These are phyloP conservation scores for Neodiprion lecontei DNA, from an alignment of 1,140 invertebrate species.

Conservation along the genomic window DNA sequence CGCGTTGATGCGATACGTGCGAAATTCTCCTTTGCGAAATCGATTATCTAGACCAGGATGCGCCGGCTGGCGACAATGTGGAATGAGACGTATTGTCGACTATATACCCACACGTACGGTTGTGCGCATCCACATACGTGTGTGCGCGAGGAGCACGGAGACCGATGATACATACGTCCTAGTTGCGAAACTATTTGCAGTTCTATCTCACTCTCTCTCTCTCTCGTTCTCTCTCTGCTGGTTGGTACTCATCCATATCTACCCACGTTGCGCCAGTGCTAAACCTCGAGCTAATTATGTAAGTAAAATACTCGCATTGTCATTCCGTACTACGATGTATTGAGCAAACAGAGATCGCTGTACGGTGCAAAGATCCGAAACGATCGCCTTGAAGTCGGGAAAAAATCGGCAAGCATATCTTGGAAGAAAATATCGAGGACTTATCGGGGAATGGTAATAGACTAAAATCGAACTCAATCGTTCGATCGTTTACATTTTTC, in stretches of 20 bases:
- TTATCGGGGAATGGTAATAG: no score
- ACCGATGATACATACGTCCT: no score
- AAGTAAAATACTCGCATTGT: neutral
- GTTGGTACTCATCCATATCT: neutral
- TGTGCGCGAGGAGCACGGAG: neutral
- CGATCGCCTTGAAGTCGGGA: no score
- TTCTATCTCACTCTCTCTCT: neutral
- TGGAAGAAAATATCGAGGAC: no score
- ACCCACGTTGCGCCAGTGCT: neutral
- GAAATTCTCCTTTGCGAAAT: neutral
- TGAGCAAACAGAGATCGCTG: no score
- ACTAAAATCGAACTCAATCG: no score
- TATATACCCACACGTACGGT: neutral
- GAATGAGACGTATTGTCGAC: neutral
- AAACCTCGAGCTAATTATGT: neutral
- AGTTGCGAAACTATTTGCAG: constrained; percentile 3
- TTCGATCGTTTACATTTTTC: no score
- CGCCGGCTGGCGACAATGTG: neutral
- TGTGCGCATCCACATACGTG: neutral
- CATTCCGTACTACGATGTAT: neutral
- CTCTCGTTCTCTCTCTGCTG: neutral
- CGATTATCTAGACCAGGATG: constrained; percentile 4
- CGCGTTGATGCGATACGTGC: no score
- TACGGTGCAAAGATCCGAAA: no score
- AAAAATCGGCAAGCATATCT: no score